A percentile compares a stretch with the other conserved stretches of the same genome.
Evolutionary conservation across 2,888 invertebrate genomes (phyloP).

Genomic region (Zygogramma bicolorata): DNA sequence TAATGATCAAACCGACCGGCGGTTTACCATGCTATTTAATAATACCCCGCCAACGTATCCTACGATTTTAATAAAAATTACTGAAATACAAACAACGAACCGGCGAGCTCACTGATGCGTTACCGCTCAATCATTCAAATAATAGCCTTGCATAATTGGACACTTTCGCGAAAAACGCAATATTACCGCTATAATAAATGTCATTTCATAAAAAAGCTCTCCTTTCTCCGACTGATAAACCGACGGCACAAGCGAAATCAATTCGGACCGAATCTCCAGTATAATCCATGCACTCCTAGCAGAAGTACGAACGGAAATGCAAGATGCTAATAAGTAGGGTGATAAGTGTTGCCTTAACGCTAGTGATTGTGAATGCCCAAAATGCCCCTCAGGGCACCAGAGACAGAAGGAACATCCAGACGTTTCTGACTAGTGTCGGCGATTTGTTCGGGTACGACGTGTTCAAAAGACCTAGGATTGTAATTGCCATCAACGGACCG

Average conservation of each 20-base stretch:
- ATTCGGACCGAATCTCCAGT: slow-evolving; percentile 53
- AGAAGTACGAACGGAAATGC: too few relatives aligned
- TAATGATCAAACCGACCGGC: slow-evolving; percentile 26
- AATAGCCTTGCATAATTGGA: slow-evolving; percentile 57
- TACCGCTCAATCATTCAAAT: slow-evolving; percentile 55
- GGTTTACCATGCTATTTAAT: slow-evolving; percentile 45
- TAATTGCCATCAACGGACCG: slow-evolving; percentile 37
- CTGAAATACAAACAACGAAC: slow-evolving; percentile 28
- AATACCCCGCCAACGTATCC: slow-evolving; percentile 29
- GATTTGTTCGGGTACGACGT: slow-evolving; percentile 66
- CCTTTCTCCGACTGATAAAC: slow-evolving; percentile 59
- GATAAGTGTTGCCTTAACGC: slow-evolving; percentile 38
- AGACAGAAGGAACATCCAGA: slow-evolving; percentile 63
- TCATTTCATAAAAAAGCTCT: slow-evolving; percentile 53
- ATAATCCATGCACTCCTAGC: slow-evolving; percentile 53
- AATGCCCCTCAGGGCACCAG: slow-evolving; percentile 40
- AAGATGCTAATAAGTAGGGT: slow-evolving; percentile 51
- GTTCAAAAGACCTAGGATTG: slow-evolving; percentile 54
- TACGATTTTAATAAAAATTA: slow-evolving; percentile 41
- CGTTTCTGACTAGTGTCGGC: slow-evolving; percentile 61
- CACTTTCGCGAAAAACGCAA: slow-evolving; percentile 60
- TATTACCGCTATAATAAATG: slow-evolving; percentile 56
- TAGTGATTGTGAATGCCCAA: slow-evolving; percentile 33
- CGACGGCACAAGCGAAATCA: slow-evolving; percentile 60
- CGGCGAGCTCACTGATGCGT: slow-evolving; percentile 48